A percentile compares a stretch with the other conserved stretches of the same genome.
These are phyloP conservation scores for Mesembrinibis cayennensis DNA, from an alignment of 2,113 vertebrate genomes.

Conservation along the genomic window DNA sequence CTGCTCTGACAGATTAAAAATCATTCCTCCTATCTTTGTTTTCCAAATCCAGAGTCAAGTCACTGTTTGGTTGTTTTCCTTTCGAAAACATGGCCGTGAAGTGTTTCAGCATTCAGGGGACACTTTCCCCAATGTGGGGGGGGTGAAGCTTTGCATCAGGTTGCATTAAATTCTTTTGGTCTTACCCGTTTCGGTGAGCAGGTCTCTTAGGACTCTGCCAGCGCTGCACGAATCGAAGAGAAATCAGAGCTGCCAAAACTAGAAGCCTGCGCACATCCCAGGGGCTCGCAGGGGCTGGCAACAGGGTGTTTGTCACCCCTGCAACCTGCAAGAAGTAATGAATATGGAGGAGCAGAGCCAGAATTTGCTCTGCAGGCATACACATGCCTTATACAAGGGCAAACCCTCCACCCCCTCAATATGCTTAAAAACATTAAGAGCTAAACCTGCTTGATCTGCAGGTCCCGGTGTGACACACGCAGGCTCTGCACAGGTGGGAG, in stretches of 20 bases:
- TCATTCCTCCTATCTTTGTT: neutral
- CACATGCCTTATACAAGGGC: accelerated
- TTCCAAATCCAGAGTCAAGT: neutral
- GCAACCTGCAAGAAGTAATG: neutral
- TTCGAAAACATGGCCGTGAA: neutral
- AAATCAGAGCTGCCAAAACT: neutral
- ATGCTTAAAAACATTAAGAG: neutral
- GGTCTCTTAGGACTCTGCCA: neutral
- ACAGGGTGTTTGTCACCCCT: neutral
- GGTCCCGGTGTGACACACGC: neutral
- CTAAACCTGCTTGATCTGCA: neutral
- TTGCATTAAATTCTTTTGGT: accelerated
- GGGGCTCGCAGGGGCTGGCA: neutral
- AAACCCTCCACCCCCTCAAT: neutral
- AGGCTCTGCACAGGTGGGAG: neutral
- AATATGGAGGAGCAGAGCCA: neutral
- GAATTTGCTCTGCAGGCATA: neutral
- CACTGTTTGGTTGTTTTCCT: neutral
- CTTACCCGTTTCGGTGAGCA: neutral
- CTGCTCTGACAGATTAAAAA: neutral
- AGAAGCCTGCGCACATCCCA: neutral
- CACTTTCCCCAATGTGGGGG: neutral
- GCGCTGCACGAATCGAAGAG: accelerated
- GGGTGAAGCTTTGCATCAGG: neutral
- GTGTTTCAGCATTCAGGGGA: accelerated